Percentiles rank a stretch among this genome's conserved stretches.
These are phyloP conservation scores for Stenodema calcarata DNA, from an alignment of 2,888 invertebrate species.

Conservation along the genomic window DNA sequence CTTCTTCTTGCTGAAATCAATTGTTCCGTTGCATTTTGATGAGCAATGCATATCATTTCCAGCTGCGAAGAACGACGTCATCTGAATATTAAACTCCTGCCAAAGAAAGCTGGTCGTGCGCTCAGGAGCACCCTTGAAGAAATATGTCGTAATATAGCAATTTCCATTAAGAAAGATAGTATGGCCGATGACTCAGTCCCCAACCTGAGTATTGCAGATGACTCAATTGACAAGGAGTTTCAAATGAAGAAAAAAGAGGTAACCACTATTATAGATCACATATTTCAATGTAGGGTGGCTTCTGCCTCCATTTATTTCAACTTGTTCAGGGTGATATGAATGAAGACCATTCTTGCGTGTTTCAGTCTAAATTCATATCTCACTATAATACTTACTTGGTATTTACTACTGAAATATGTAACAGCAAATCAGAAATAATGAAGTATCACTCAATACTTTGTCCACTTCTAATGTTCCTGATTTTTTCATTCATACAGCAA, in stretches of 20 bases:
- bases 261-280: too few species aligned
- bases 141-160: slow-evolving; percentile 69
- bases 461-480: neutral
- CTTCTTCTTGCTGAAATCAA: neutral
- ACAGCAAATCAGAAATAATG: too few species aligned
- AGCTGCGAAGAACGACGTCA: slow-evolving; percentile 84
- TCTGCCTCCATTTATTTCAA: too few species aligned
- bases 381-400: too few species aligned
- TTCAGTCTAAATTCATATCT: slow-evolving; percentile 31
- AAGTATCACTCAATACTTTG: neutral
- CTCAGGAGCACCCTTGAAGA: slow-evolving; percentile 80
- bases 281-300: too few species aligned
- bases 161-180: slow-evolving; percentile 61
- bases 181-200: neutral
- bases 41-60: slow-evolving; percentile 59
- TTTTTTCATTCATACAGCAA: slow-evolving; percentile 66
- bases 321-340: too few species aligned
- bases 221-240: slow-evolving; percentile 80
- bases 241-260: slow-evolving; percentile 82
- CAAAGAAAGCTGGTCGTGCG: slow-evolving; percentile 84
- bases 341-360: neutral
- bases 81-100: slow-evolving; percentile 79
- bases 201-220: slow-evolving; percentile 55
- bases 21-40: neutral
- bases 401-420: too few species aligned